A percentile compares a stretch with the other conserved stretches of the same genome.
phyloP scores from a whole-genome alignment of 2,797 vertebrate genomes.

The Fratercula arctica region DNA sequence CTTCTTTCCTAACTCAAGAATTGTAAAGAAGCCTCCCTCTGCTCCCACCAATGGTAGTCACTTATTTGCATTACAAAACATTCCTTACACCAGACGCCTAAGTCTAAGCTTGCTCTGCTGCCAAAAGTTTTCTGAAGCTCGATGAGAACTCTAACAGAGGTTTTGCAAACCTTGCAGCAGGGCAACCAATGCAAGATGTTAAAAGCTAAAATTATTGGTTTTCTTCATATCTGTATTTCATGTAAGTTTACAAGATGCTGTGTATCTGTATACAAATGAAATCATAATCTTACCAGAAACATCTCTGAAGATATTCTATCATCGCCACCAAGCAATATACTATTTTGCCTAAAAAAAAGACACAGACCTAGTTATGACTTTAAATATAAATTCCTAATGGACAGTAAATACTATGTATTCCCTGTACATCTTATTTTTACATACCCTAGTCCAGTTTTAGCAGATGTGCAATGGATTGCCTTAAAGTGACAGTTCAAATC shows the following conservation, averaged over 20 bases:
- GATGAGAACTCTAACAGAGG: not conserved
- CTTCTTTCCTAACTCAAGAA: not conserved
- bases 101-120: not conserved
- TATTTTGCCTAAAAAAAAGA: conserved; percentile 76
- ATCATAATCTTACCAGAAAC: conserved; percentile 73
- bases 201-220: not conserved
- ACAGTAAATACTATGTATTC: not conserved
- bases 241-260: not conserved
- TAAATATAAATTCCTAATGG: not conserved
- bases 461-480: not conserved
- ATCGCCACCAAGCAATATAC: conserved; percentile 64
- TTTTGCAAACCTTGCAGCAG: not conserved
- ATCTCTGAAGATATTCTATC: conserved; percentile 65
- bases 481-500: not conserved
- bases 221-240: not conserved
- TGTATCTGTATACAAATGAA: not conserved
- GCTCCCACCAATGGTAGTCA: not conserved
- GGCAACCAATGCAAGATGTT: fast-evolving
- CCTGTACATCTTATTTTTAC: not conserved
- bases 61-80: not conserved
- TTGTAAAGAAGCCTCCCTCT: not conserved
- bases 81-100: not conserved
- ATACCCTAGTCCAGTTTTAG: not conserved
- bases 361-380: conserved; percentile 39
- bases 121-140: not conserved